Conservation (phyloP, 2,113 vertebrate species). For the Sinocyclocheilus grahami region DNA sequence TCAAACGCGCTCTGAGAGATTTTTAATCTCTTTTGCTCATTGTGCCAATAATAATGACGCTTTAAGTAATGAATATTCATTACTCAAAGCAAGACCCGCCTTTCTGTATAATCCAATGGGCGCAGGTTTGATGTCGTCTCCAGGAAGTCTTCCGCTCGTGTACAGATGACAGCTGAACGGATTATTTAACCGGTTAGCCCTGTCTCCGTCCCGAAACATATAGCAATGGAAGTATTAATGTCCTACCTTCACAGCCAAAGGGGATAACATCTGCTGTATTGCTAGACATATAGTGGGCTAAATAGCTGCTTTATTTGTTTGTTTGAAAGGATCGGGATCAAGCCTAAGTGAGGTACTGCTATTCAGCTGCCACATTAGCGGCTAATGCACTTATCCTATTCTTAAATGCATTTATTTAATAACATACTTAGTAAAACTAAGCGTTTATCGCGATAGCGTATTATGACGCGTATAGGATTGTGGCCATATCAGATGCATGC, state of each 20-base stretch:
- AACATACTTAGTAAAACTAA: neutral
- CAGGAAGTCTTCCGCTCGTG: neutral
- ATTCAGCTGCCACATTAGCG: neutral
- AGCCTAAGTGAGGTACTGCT: neutral
- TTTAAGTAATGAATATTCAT: neutral
- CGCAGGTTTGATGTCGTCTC: neutral
- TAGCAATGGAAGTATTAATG: neutral
- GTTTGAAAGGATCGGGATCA: neutral
- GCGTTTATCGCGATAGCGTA: neutral
- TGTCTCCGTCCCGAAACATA: neutral
- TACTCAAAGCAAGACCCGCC: neutral
- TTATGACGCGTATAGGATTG: too few relatives aligned
- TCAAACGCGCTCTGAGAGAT: too few relatives aligned
- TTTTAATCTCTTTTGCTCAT: too few relatives aligned
- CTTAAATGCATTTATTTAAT: neutral
- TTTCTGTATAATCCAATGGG: neutral
- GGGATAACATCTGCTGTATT: neutral
- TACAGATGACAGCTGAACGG: conserved; percentile 5
- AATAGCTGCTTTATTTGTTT: neutral
- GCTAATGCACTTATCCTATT: neutral
- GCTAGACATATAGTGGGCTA: neutral
- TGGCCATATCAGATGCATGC: neutral
- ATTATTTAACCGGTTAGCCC: neutral
- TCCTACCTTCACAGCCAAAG: neutral
- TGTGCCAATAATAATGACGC: too few relatives aligned